Evolutionary conservation across 2,113 vertebrate species (phyloP).

Genomic region (Hyaena hyaena): DNA sequence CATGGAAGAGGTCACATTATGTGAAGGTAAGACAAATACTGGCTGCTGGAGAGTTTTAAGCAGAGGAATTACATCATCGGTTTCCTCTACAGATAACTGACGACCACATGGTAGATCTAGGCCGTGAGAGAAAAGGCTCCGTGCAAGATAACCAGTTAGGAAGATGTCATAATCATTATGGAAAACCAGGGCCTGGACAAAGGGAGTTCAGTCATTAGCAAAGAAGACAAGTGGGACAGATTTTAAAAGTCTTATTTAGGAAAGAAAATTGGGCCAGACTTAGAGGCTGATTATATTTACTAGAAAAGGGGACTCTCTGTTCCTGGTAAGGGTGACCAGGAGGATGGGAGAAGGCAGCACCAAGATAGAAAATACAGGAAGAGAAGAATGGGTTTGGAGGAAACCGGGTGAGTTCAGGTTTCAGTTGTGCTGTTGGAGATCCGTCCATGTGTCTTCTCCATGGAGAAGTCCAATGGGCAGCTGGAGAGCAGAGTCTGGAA

Average conservation of each 20-base stretch:
- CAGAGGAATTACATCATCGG: not conserved
- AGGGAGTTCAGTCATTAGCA: not conserved
- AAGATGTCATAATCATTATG: not conserved
- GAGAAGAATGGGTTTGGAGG: not conserved
- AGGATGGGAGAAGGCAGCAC: not conserved
- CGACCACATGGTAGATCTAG: not conserved
- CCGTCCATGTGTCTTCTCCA: not conserved
- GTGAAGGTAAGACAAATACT: not conserved
- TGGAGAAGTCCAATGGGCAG: no score
- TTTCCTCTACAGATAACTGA: not conserved
- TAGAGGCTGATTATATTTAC: not conserved
- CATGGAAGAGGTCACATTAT: not conserved
- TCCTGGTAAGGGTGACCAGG: not conserved
- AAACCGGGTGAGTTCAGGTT: not conserved
- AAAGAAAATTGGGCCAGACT: not conserved
- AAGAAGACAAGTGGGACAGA: not conserved
- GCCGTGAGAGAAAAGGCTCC: not conserved
- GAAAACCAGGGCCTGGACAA: not conserved
- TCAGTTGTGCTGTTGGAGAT: not conserved
- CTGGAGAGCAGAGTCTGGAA: not conserved
- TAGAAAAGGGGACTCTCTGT: not conserved
- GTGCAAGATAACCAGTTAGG: not conserved
- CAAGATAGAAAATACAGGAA: not conserved
- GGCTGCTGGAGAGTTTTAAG: not conserved
- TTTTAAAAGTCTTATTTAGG: not conserved